phyloP scores from a whole-genome alignment of 2,888 invertebrate genomes.

The Clepsis dumicolana region DNA sequence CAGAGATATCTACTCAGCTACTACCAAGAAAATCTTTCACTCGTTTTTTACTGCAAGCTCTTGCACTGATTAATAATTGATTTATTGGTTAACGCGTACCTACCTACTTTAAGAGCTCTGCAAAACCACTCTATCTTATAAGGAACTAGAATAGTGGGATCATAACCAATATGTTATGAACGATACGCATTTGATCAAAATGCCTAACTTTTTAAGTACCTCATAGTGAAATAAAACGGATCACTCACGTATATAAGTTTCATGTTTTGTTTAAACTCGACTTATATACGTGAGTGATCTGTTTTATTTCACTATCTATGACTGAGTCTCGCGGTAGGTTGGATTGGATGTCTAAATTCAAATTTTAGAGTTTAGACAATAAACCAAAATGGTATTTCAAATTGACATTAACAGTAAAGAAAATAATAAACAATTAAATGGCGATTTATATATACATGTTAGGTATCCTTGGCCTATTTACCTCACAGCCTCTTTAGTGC shows the following conservation, averaged over 20 bases:
- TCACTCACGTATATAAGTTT: too few species aligned
- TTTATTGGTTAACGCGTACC: slow-evolving; percentile 4
- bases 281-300: too few species aligned
- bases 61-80: slow-evolving; percentile 11
- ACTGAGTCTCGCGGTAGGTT: too few species aligned
- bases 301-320: too few species aligned
- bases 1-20: not conserved
- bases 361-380: slow-evolving; percentile 2
- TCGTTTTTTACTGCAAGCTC: slow-evolving; percentile 15
- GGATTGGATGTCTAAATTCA: not conserved
- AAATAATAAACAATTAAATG: slow-evolving; percentile 23
- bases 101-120: slow-evolving; percentile 1
- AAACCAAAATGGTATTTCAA: not conserved
- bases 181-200: not conserved
- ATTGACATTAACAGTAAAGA: slow-evolving; percentile 3
- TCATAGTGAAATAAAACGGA: too few species aligned
- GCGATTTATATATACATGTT: slow-evolving; percentile 38
- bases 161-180: not conserved
- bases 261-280: not conserved
- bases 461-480: slow-evolving; percentile 59
- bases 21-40: slow-evolving; percentile 22
- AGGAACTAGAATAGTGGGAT: not conserved
- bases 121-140: slow-evolving; percentile 7
- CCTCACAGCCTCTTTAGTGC: slow-evolving; percentile 50
- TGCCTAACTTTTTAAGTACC: not conserved